These are phyloP conservation scores for Ochotona princeps DNA, from an alignment of 2,113 vertebrate genomes.

Conservation along the genomic window DNA sequence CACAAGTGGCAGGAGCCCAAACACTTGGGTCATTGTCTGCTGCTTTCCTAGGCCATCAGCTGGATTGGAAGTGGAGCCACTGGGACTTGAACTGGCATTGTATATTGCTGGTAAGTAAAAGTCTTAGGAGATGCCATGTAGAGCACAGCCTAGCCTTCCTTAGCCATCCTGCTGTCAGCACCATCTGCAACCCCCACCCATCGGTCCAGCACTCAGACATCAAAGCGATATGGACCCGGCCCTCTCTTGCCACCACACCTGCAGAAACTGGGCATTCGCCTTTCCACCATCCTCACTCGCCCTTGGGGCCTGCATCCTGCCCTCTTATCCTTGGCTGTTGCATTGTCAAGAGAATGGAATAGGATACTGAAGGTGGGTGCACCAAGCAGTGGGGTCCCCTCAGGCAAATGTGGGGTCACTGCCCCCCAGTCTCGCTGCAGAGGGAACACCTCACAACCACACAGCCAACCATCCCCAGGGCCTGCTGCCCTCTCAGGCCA, in stretches of 20 bases:
- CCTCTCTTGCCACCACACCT: neutral
- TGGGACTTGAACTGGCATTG: too few species aligned
- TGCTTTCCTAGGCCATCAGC: too few species aligned
- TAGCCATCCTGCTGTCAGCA: neutral
- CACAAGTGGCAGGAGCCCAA: too few species aligned
- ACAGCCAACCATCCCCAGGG: neutral
- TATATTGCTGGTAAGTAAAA: too few species aligned
- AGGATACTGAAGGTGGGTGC: neutral
- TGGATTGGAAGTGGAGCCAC: too few species aligned
- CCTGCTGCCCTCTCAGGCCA: neutral
- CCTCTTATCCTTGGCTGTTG: neutral
- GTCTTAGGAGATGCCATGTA: accelerated
- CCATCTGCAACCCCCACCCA: neutral
- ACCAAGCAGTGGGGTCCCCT: neutral
- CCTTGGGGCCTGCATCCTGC: neutral
- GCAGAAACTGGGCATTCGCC: neutral
- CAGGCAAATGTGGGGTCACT: neutral
- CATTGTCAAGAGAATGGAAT: neutral
- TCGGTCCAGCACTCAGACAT: neutral
- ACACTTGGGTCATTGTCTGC: too few species aligned
- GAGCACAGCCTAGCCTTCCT: neutral
- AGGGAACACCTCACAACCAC: neutral
- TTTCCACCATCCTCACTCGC: neutral
- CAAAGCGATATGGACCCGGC: accelerated
- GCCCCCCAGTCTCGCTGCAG: neutral